These are phyloP conservation scores for Bolinopsis microptera DNA, from an alignment of 37 sponge, comb jelly and placozoan species.

Conservation along the genomic window DNA sequence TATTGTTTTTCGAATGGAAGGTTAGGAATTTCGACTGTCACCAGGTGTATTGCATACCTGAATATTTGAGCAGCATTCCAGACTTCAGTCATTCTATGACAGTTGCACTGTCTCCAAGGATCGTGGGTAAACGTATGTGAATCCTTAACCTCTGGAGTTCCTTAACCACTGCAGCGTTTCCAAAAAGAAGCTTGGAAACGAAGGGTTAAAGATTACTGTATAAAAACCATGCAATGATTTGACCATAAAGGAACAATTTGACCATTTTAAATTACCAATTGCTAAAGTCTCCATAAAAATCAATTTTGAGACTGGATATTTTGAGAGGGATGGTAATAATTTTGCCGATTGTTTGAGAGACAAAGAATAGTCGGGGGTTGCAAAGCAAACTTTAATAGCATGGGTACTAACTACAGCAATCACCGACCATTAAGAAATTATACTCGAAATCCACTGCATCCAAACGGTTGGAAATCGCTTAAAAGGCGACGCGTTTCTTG, in stretches of 20 bases:
- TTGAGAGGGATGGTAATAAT: no score
- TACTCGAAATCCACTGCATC: not conserved
- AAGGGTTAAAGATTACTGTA: no score
- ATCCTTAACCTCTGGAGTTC: no score
- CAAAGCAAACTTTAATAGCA: constrained; percentile 50
- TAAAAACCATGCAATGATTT: no score
- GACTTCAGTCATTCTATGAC: no score
- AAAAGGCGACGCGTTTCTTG: not conserved
- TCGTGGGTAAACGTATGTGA: no score
- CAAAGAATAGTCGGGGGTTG: constrained; percentile 15
- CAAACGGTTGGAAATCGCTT: not conserved
- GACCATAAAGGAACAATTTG: no score
- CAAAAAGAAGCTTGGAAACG: no score
- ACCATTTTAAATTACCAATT: no score
- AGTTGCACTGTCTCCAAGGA: not conserved
- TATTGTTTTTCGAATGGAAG: not conserved
- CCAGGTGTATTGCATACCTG: not conserved
- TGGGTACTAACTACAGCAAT: constrained; percentile 23
- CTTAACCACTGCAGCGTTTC: no score
- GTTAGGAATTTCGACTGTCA: not conserved
- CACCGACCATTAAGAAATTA: constrained; percentile 33
- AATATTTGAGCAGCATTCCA: not conserved
- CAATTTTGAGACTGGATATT: no score
- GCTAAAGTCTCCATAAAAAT: no score
- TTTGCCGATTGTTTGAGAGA: not conserved